Evolutionary conservation across 2,797 vertebrate genomes (phyloP), one percentile per base, ranked within the genome.

Genomic region (Bufotes viridis): DNA sequence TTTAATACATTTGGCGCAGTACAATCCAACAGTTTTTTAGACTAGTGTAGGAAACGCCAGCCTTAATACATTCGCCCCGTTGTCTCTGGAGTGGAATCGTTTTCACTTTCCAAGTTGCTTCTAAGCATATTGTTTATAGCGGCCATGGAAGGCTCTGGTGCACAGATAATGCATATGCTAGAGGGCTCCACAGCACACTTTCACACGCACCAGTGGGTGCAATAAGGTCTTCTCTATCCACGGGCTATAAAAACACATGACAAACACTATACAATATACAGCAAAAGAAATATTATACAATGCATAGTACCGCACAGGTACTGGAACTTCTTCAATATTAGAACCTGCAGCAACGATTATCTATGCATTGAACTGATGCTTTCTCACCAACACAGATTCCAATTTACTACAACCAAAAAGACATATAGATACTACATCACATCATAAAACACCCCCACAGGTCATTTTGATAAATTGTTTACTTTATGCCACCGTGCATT

Each of bases 201-300:
- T 83, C 72, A 53, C 65, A 83, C n/a, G 81, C 67, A 83, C 65
- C 49, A 51, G 14, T 72, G 67, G 81, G 63, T 83, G 65, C 81
- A 83, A 83, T 83, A 83, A 72, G 67, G 51, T 55, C 55, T 83
- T 61, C 80, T 57, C n/a, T 83, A 65, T 72, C 81, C 26, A 67
- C 34, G 51, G 81, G 81, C 81, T 29, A 69, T 20, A 70, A 89
- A 88, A 55, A 8, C 12, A 22, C 10, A 42, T 26, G 29, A 58
- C 67, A 84, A 72, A 84, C 53, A 70, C 26, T 72, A 49, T 72
- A 34, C 82, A 58, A 74, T 84, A 84, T 67, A 74, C 10, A 20
- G 67, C 17, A 84, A 58, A 26, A 49, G 20, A 75, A 51, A 75
- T 51, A 51, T 42, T 42, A 74, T 34, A 74, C 13, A 20, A 74